Percentiles rank a stretch among this genome's conserved stretches.
Evolutionary conservation across 2,888 invertebrate species (phyloP).

Genomic region (Torymus auratus): DNA sequence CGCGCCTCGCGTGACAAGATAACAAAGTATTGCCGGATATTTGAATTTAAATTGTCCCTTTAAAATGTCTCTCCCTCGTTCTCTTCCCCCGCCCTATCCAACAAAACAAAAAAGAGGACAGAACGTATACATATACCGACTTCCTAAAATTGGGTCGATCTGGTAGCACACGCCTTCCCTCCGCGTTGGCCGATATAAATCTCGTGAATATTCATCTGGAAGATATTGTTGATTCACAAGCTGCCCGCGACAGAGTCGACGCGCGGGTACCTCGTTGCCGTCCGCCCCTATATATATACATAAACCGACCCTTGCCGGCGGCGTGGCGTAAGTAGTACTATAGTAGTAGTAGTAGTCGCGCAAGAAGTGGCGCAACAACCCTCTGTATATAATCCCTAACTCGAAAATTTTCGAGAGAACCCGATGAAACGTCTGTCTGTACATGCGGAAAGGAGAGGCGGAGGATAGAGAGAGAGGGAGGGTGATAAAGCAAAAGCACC

Average conservation of each 20-base stretch:
- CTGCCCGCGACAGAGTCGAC: constrained; percentile 15
- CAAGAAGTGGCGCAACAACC: background rate
- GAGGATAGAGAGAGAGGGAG: constrained; percentile 29
- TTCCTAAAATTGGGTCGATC: constrained; percentile 32
- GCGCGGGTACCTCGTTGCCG: too few species aligned
- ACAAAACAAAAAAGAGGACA: background rate
- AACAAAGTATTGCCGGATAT: constrained; percentile 41
- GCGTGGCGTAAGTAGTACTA: too few species aligned
- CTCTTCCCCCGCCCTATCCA: too few species aligned
- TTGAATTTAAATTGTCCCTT: constrained; percentile 41
- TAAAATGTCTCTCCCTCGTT: too few species aligned
- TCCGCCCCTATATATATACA: too few species aligned
- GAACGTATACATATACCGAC: background rate
- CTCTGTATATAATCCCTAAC: constrained; percentile 16
- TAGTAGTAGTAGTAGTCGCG: background rate
- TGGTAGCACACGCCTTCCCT: background rate
- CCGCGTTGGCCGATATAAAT: constrained; percentile 41
- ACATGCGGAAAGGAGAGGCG: background rate
- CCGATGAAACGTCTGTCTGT: background rate
- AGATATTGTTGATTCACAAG: constrained; percentile 51
- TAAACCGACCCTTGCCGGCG: too few species aligned
- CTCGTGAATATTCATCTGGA: constrained; percentile 54
- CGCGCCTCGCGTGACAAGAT: constrained; percentile 8
- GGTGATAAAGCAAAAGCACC: constrained; percentile 31
- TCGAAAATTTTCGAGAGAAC: constrained; percentile 32